Evolutionary conservation across 2,113 vertebrate genomes (phyloP).

Genomic region (Sisor rabdophorus): DNA sequence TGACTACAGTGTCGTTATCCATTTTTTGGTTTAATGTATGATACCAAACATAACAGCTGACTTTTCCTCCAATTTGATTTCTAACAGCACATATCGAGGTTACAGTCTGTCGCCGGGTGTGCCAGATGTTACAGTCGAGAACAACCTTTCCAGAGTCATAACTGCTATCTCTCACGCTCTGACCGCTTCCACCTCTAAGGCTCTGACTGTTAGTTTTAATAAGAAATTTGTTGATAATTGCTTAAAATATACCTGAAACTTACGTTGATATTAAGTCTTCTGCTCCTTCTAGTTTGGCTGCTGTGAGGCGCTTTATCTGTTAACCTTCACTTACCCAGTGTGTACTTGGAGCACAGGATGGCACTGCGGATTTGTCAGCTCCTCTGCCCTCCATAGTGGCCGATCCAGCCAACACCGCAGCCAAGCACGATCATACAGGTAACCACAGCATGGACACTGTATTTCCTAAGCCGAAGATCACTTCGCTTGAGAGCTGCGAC

Average conservation of each 20-base stretch:
- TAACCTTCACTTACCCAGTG: constrained; percentile 82
- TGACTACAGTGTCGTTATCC: background rate
- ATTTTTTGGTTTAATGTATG: background rate
- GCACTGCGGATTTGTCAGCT: constrained; percentile 86
- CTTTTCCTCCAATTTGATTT: background rate
- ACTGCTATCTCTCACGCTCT: constrained; percentile 83
- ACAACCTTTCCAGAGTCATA: constrained; percentile 89
- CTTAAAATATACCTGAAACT: background rate
- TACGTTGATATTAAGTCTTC: background rate
- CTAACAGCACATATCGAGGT: constrained; percentile 84
- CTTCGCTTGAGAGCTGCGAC: no score
- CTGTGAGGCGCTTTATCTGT: constrained; percentile 89
- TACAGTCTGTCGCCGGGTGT: constrained; percentile 78
- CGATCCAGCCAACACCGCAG: constrained; percentile 53
- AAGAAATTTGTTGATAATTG: background rate
- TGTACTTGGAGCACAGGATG: constrained; percentile 90
- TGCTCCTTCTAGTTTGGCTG: constrained; percentile 82
- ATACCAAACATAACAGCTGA: background rate
- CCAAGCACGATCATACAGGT: constrained; percentile 57
- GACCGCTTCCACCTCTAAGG: constrained; percentile 84
- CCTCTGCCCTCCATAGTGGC: constrained; percentile 50
- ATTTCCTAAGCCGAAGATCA: background rate
- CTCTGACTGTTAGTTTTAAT: constrained; percentile 77
- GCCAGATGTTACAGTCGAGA: constrained; percentile 87
- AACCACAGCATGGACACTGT: background rate